Evolutionary conservation across 2,797 vertebrate genomes (phyloP).

Genomic region (Pelodytes ibericus): DNA sequence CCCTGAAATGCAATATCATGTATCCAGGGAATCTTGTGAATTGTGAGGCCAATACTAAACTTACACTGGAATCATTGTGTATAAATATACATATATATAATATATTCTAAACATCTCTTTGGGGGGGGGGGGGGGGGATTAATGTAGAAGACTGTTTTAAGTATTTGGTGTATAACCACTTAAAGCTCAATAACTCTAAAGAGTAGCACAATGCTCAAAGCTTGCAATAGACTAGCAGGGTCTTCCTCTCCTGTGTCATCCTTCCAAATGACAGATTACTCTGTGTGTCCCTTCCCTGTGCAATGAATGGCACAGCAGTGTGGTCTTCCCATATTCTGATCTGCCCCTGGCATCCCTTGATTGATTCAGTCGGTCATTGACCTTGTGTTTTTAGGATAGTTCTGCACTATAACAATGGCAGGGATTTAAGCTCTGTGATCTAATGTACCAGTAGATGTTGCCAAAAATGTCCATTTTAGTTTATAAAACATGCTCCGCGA

Average conservation of each 20-base stretch:
- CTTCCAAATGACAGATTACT: neutral
- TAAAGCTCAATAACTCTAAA: conserved; percentile 27
- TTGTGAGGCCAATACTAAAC: conserved; percentile 39
- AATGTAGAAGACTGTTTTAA: conserved; percentile 35
- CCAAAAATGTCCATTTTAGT: neutral
- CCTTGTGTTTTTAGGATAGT: neutral
- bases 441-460: too few species aligned
- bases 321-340: conserved; percentile 10
- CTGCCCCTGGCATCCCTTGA: neutral
- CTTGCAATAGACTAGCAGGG: neutral
- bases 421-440: too few species aligned
- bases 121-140: conserved; percentile 14
- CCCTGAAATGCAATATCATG: conserved; percentile 17
- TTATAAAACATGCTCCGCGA: neutral
- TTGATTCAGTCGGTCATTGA: neutral
- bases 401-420: neutral
- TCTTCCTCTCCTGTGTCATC: neutral
- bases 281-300: neutral
- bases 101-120: conserved; percentile 45
- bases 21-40: conserved; percentile 1
- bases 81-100: conserved; percentile 38
- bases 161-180: conserved; percentile 45
- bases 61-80: conserved; percentile 53
- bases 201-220: conserved; percentile 21
- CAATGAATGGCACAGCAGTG: conserved; percentile 12